These are phyloP conservation scores for Zosterops hypoxanthus DNA, from an alignment of 2,113 vertebrate species.

Conservation along the genomic window DNA sequence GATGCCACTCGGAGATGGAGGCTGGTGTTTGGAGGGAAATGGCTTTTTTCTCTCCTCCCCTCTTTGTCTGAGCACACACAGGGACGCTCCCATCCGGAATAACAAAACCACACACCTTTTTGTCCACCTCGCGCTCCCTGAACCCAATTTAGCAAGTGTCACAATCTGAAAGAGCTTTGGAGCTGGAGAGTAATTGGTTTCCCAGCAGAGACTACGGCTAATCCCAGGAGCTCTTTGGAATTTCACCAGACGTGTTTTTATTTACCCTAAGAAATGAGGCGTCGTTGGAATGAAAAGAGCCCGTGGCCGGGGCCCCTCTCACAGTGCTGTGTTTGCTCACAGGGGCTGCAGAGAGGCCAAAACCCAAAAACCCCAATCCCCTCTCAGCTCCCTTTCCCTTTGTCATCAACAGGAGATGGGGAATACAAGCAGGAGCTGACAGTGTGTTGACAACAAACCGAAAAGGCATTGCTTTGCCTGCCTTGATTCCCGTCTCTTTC, in stretches of 20 bases:
- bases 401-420: not conserved
- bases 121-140: not conserved
- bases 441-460: not conserved
- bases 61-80: not conserved
- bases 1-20: not conserved
- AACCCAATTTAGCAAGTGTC: slow-evolving; percentile 39
- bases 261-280: not conserved
- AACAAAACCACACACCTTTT: not conserved
- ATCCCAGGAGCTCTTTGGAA: not conserved
- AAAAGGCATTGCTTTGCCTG: not conserved
- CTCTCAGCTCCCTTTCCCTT: not conserved
- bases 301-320: not conserved
- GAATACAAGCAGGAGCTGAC: not conserved
- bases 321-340: not conserved
- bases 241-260: not conserved
- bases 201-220: not conserved
- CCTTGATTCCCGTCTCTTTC: not conserved
- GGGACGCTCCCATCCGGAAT: rapidly evolving
- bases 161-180: not conserved
- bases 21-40: not conserved
- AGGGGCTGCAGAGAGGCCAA: not conserved
- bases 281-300: rapidly evolving
- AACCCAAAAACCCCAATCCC: not conserved
- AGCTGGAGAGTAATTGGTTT: slow-evolving; percentile 41
- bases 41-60: not conserved